These are phyloP conservation scores for Psittacara wagleri DNA, from an alignment of 2,113 vertebrate species.

Conservation along the genomic window DNA sequence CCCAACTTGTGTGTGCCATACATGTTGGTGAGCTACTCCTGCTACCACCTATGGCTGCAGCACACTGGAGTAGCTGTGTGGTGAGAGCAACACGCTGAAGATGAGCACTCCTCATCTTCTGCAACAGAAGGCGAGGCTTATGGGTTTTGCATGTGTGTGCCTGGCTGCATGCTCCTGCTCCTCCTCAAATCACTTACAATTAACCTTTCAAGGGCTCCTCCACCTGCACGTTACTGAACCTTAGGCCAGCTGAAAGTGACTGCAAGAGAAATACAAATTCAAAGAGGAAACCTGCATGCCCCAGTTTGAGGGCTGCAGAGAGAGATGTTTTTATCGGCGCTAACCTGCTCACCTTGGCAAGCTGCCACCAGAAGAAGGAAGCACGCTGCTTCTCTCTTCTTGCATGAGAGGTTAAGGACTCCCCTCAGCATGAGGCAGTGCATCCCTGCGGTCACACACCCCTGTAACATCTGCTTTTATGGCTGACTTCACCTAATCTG, in stretches of 20 bases:
- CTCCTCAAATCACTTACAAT: not conserved
- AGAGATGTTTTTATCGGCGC: not conserved
- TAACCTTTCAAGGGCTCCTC: not conserved
- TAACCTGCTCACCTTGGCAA: conserved; percentile 41
- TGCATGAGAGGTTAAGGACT: conserved; percentile 20
- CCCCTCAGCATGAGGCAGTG: not conserved
- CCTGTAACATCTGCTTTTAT: not conserved
- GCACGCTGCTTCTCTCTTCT: not conserved
- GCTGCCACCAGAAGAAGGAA: conserved; percentile 11
- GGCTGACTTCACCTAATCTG: not conserved
- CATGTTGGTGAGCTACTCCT: accelerated
- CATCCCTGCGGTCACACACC: not conserved
- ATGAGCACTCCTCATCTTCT: not conserved
- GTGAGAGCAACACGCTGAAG: not conserved
- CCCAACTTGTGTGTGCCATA: not conserved
- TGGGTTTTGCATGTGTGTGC: not conserved
- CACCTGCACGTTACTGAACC: not conserved
- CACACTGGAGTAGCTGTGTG: accelerated
- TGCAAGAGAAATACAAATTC: not conserved
- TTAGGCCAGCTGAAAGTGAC: not conserved
- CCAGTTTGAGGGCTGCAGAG: not conserved
- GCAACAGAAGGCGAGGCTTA: not conserved
- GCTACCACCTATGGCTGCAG: not conserved
- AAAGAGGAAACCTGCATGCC: not conserved
- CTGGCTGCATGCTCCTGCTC: not conserved